phyloP scores from a whole-genome alignment of 2,797 vertebrate genomes.

The Chelon auratus region DNA sequence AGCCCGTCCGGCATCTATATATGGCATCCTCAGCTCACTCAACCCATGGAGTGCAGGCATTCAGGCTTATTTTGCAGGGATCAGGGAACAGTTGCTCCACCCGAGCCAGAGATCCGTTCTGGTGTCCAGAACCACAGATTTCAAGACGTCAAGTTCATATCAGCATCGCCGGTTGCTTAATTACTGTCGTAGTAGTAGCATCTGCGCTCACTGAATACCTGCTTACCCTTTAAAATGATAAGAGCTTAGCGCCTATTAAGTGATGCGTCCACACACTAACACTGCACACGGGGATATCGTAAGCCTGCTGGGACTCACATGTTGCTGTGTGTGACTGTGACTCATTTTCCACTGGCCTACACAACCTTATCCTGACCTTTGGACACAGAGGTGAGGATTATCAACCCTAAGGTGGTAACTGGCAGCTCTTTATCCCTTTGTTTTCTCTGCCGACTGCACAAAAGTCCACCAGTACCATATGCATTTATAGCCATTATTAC shows the following conservation, averaged over 20 bases:
- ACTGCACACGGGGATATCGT: conserved; percentile 43
- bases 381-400: conserved; percentile 69
- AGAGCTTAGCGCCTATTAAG: conserved; percentile 62
- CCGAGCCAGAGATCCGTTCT: conserved; percentile 18
- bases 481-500: conserved; percentile 1
- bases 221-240: conserved; percentile 46
- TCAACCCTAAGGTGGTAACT: conserved; percentile 59
- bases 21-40: conserved; percentile 12
- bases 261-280: conserved; percentile 39
- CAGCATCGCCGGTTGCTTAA: conserved; percentile 4
- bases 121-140: conserved; percentile 28
- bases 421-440: conserved; percentile 59
- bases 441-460: conserved; percentile 33
- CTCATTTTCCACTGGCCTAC: conserved; percentile 78
- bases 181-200: conserved; percentile 20
- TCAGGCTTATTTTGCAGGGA: conserved; percentile 46
- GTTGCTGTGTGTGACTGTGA: conserved; percentile 66
- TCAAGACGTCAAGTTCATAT: conserved; percentile 17
- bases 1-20: conserved; percentile 1
- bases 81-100: conserved; percentile 41
- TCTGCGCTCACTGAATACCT: conserved; percentile 1
- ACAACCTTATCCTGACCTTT: conserved; percentile 66
- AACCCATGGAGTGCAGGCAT: conserved; percentile 34
- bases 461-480: not conserved
- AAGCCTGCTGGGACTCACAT: conserved; percentile 61